Base-by-base conservation (phyloP, 2,888 invertebrate species). In the Drosophila ustulata region DNA sequence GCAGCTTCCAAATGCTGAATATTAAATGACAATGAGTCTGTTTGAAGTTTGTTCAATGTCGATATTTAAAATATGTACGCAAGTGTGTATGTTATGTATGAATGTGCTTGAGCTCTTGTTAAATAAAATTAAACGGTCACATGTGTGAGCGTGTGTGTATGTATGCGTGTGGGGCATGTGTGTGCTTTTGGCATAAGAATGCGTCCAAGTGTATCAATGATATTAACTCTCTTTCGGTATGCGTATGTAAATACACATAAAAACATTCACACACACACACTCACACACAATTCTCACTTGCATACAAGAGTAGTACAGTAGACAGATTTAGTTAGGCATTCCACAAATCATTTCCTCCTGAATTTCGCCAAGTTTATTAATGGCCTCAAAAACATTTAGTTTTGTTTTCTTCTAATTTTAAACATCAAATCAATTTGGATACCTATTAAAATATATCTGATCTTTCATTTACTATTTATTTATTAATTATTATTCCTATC, bases 161-260 rank as follows among this genome's bases (percentile, higher is more conserved):
- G 32, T 45, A 26, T 26, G 18, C 6, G 28, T 45, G 25, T 18
- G 18, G 18, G 18, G 18, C 18, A 18, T 37, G 47, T 30, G 37
- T 41, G 57, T 58, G 41, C 39, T 45, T 52, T 37, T 59, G 55
- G 7, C 55, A 75, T 57, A 79, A 77, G 82, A 76, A 82, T 71
- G 82, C 80, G 74, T 65, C 65, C 71, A 80, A 82, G 77, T 82
- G 78, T 71, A 69, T 75, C 69, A 71, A 76, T 70, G 82, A 76
- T 85, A 81, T 82, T 67, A 74, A 69, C 72, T 75, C 56, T 61
- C 39, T 43, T 56, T 50, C 39, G 37, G 57, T 23, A 75, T 55
- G 53, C 43, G 46, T 52, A 46, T 50, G 58, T 63, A 74, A 68
- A 66, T 52, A 67, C 58, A 66, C 58, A 66, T 47, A 68, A 55